Evolutionary conservation across 2,888 invertebrate genomes (phyloP), one percentile per base, ranked within the genome.

Genomic region (Yponomeuta plumbellus): DNA sequence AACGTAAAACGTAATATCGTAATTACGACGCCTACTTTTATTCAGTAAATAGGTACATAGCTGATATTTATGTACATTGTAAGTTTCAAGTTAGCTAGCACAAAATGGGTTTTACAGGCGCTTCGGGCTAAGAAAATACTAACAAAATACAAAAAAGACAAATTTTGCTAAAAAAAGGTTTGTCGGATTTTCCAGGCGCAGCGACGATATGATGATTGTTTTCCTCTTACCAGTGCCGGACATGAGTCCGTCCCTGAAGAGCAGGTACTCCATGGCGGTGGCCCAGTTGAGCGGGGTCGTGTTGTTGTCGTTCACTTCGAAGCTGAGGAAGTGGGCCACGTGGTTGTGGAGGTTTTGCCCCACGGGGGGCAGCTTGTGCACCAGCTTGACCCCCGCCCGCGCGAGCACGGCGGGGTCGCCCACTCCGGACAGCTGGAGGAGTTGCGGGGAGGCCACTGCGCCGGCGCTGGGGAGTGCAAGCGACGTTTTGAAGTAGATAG

Each of bases 401-500:
- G 92, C 74, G 21, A 97, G 88, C 20, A 97, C 95, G 0, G 93
- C 93, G 1, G 92, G 92, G 40, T 96, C 96, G 0, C 97, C 97
- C 13, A 98, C 92, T 11, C 99, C 99, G 71, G 98, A 98, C 59
- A 98, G 92, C 76, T 98, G 92, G 17, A 99, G 93, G 63, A 99
- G 90, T 80, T 99, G 99, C 0, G 99, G 98, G 0, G 98, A 96
- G 72, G 97, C 98, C 1, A 99, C 96, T 13, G 99, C 96, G 0
- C 99, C 97, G 11, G 93, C 95, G 70, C 93, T 93, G 72, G 73
- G 72, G 44, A 65, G 66, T 65, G 40, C 65, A 26, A 44, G 17
- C 8, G 34, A 34, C 34, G 34, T 34, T 34, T 34, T 34, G 8
- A 2, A 34, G 8, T 10, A 34, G 34, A 8, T 34, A n/a, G n/a